Evolutionary conservation across 2,113 vertebrate genomes (phyloP), one percentile per base, ranked within the genome.

Genomic region (Apodemus speciosus): DNA sequence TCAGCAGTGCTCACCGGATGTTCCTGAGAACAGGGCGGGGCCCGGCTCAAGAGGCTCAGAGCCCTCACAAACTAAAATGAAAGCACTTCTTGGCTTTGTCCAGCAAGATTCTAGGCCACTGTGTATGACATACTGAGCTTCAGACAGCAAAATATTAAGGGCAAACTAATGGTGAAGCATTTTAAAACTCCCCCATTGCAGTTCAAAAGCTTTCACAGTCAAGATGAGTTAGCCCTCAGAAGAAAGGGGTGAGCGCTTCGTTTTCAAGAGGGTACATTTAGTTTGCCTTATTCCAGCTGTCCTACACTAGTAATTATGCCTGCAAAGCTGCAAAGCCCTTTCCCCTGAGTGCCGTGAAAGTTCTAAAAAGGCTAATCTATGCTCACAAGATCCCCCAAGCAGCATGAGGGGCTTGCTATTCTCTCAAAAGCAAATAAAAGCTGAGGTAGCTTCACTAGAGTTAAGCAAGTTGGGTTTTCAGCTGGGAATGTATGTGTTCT

Each of bases 281-380:
- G 71, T 62, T 77, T 62, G 75, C 86, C 72, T 76, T 89, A 83
- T 38, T 94, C 83, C 86, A 89, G 89, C 88, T 94, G 87, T 89
- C 89, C 62, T 64, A 73, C 5, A 56, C 38, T 71, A 69, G 85
- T 88, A 93, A 96, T 92, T 92, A 73, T 49, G 92, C 83, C 80
- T 92, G 49, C 46, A 93, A 93, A 73, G 83, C 46, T 91, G 60
- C 90, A 95, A 89, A 81, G 40, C 69, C 72, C 69, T 94, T 91
- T 85, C 76, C 95, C 79, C 84, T 81, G 77, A 77, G 89, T 96
- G 40, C 13, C 87, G 20, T 92, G 93, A 92, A 89, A 77, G 86
- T 89, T 94, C 90, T 92, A 77, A 94, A 97, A 95, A 77, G 75
- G 72, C 51, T 88, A 92, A 71, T 94, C 87, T 80, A 87, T 81